Conservation (phyloP, 2,888 invertebrate genomes). For the Eupithecia vulgata region DNA sequence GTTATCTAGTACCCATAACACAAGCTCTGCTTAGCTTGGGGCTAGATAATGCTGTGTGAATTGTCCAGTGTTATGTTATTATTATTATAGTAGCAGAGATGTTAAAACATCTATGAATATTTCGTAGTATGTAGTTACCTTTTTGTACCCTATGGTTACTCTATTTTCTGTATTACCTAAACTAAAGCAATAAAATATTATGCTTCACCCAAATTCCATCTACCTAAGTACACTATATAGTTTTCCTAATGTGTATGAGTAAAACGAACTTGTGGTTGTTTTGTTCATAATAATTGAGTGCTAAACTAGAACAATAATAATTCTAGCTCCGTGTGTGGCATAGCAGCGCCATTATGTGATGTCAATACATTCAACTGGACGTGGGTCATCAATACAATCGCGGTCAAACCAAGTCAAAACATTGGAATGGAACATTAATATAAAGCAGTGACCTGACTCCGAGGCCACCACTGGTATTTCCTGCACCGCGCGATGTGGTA, state of each 20-base stretch:
- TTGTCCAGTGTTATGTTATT: too few species aligned
- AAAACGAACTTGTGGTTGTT: not conserved
- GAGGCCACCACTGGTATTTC: not conserved
- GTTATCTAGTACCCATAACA: too few species aligned
- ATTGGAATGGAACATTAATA: constrained; percentile 9
- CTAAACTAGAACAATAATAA: not conserved
- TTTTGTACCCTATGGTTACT: too few species aligned
- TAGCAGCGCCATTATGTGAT: not conserved
- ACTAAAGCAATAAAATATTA: too few species aligned
- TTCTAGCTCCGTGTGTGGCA: not conserved
- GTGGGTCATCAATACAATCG: constrained; percentile 5
- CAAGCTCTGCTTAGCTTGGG: too few species aligned
- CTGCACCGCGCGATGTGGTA: not conserved
- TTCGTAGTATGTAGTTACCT: too few species aligned
- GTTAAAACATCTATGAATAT: too few species aligned
- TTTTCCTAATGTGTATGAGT: not conserved
- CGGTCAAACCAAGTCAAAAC: constrained; percentile 1
- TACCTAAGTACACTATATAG: not conserved
- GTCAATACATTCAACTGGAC: constrained; percentile 1
- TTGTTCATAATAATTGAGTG: not conserved
- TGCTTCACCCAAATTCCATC: not conserved
- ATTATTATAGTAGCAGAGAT: too few species aligned
- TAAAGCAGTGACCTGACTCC: not conserved
- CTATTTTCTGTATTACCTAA: too few species aligned
- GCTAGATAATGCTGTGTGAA: too few species aligned